phyloP scores from a whole-genome alignment of 2,113 vertebrate genomes.

The Sylvietta virens region DNA sequence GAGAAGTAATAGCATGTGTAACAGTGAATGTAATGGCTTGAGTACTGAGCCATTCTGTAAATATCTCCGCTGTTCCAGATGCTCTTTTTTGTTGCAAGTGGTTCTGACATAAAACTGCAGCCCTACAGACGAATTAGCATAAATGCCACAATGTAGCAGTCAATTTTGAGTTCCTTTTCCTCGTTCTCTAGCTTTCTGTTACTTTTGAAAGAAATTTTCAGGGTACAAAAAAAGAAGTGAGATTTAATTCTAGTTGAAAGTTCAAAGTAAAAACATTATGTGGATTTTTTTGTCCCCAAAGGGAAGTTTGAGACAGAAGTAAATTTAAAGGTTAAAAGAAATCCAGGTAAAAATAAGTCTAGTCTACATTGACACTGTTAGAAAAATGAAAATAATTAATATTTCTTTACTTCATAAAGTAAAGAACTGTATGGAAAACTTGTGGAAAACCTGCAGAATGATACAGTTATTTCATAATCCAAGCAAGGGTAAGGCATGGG shows the following conservation, averaged over 20 bases:
- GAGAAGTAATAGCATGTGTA: not conserved
- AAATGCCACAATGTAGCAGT: not conserved
- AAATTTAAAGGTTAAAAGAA: not conserved
- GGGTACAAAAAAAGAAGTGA: not conserved
- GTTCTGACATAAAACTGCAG: not conserved
- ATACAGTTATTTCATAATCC: not conserved
- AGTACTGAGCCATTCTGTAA: not conserved
- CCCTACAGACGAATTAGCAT: not conserved
- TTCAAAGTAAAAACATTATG: not conserved
- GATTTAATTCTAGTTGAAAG: not conserved
- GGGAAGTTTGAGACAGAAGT: not conserved
- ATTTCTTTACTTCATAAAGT: not conserved
- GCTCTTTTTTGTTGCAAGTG: not conserved
- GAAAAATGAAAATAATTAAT: not conserved
- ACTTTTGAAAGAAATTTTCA: not conserved
- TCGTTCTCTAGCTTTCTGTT: not conserved
- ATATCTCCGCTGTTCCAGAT: not conserved
- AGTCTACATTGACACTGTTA: not conserved
- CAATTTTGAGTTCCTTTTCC: not conserved
- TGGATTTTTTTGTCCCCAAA: not conserved
- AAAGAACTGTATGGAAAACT: not conserved
- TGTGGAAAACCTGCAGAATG: not conserved
- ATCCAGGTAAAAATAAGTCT: not conserved
- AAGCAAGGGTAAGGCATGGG: not conserved
- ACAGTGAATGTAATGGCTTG: not conserved